Percentiles rank a stretch among this genome's conserved stretches.
phyloP scores from a whole-genome alignment of 2,888 invertebrate species.

The Diarsia mendica region DNA sequence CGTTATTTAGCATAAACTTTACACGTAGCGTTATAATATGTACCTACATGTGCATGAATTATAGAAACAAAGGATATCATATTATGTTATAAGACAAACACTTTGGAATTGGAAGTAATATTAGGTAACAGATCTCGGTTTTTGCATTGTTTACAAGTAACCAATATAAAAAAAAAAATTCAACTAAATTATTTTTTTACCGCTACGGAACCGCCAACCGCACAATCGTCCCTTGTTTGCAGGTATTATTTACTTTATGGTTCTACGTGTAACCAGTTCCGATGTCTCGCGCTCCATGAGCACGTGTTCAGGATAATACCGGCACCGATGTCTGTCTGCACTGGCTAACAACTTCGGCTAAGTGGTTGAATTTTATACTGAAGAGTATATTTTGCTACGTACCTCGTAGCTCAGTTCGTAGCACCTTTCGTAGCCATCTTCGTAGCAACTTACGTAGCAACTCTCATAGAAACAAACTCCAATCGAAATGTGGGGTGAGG shows the following conservation, averaged over 20 bases:
- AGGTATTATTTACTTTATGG: conserved; percentile 62
- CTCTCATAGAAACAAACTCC: no score
- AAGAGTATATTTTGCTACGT: conserved; percentile 5
- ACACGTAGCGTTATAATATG: not conserved
- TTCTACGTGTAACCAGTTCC: conserved; percentile 70
- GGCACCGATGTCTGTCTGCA: conserved; percentile 32
- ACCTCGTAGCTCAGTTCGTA: conserved; percentile 16
- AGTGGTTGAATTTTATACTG: conserved; percentile 29
- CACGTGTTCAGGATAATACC: conserved; percentile 54
- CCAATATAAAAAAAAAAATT: not conserved
- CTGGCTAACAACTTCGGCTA: conserved; percentile 38
- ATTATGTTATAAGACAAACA: not conserved
- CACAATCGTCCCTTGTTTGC: not conserved
- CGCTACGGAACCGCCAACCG: conserved; percentile 16
- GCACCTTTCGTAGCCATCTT: not conserved
- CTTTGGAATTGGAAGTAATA: no score
- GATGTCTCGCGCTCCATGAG: conserved; percentile 66
- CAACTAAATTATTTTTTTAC: not conserved
- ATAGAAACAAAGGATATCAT: not conserved
- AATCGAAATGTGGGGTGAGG: no score
- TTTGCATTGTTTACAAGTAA: not conserved
- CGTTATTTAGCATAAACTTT: not conserved
- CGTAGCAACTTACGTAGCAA: conserved; percentile 2
- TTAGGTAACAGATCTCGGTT: no score
- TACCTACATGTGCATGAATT: not conserved